phyloP scores from a whole-genome alignment of 2,113 vertebrate genomes.

The Gulo gulo region DNA sequence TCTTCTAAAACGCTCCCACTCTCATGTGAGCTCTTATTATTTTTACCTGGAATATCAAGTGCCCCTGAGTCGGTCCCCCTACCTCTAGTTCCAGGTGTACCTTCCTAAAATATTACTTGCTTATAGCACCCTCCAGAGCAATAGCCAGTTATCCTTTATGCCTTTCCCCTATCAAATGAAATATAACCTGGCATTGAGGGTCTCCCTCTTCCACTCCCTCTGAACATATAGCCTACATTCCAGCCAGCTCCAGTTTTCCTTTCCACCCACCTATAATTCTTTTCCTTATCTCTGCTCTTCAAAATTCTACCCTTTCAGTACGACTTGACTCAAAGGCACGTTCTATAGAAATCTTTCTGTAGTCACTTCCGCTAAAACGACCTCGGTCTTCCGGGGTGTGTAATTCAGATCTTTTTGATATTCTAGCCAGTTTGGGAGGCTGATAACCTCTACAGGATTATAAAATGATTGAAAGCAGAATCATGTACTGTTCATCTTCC shows the following conservation, averaged over 20 bases:
- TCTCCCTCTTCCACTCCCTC: neutral
- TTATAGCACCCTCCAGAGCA: neutral
- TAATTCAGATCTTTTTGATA: slow-evolving; percentile 39
- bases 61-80: neutral
- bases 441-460: slow-evolving; percentile 23
- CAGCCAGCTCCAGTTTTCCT: neutral
- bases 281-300: neutral
- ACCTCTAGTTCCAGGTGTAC: neutral
- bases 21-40: neutral
- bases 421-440: neutral
- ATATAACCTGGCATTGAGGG: neutral
- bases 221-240: neutral
- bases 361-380: slow-evolving; percentile 2
- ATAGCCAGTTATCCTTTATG: neutral
- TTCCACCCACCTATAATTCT: neutral
- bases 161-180: neutral
- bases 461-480: slow-evolving; percentile 55
- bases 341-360: neutral
- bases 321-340: neutral
- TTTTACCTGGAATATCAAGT: neutral
- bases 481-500: slow-evolving; percentile 9
- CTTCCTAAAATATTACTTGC: neutral
- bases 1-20: neutral
- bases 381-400: neutral
- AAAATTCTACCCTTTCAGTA: neutral